Percentiles rank a stretch among this genome's conserved stretches.
Evolutionary conservation across 2,113 vertebrate species (phyloP).

Genomic region (Carassius carassius): DNA sequence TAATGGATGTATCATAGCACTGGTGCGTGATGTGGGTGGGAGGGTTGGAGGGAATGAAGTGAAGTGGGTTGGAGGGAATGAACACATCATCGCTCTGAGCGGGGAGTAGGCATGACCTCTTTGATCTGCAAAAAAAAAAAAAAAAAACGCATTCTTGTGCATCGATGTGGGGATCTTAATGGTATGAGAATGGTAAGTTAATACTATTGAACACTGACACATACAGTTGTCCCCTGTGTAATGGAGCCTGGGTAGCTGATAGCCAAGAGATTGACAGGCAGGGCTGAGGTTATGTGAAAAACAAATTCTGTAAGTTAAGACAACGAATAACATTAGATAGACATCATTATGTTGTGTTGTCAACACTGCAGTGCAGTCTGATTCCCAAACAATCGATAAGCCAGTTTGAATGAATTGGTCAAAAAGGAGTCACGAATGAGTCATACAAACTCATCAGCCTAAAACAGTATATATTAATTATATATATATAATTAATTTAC

Average conservation of each 20-base stretch:
- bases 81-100: slow-evolving; percentile 41
- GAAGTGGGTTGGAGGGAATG: slow-evolving; percentile 51
- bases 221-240: background rate
- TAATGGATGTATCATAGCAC: slow-evolving; percentile 50
- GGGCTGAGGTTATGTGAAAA: background rate
- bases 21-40: slow-evolving; percentile 45
- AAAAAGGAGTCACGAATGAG: background rate
- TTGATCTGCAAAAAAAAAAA: slow-evolving; percentile 8
- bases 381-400: background rate
- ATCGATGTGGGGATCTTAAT: slow-evolving; percentile 30
- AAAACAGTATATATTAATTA: no score
- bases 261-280: slow-evolving; percentile 11
- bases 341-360: background rate
- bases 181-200: background rate
- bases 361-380: background rate
- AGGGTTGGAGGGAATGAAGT: slow-evolving; percentile 51
- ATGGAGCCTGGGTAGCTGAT: background rate
- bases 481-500: no score
- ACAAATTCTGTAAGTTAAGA: background rate
- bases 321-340: no score
- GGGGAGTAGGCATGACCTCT: slow-evolving; percentile 46
- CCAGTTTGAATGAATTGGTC: background rate
- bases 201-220: background rate
- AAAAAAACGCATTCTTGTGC: background rate
- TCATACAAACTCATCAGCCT: background rate